phyloP scores from a whole-genome alignment of 2,888 invertebrate genomes.

The Autographa gamma region DNA sequence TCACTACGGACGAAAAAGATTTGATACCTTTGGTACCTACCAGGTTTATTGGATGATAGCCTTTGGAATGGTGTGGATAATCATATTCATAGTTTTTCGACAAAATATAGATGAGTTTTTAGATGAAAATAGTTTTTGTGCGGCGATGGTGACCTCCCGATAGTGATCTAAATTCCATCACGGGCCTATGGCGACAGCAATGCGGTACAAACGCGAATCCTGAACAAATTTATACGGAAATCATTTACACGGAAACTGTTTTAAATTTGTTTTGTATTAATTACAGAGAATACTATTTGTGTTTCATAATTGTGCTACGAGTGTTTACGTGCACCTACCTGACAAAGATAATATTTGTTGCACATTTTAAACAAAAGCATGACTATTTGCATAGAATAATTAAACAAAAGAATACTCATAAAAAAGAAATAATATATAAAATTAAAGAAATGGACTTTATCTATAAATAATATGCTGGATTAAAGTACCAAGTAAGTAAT shows the following conservation, averaged over 20 bases:
- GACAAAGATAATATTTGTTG: background rate
- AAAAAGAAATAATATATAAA: too few relatives aligned
- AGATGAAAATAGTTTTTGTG: slow-evolving; percentile 72
- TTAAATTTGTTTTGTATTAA: slow-evolving; percentile 1
- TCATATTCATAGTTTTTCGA: slow-evolving; percentile 87
- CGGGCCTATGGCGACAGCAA: slow-evolving; percentile 51
- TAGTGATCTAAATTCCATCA: slow-evolving; percentile 66
- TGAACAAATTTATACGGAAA: slow-evolving; percentile 40
- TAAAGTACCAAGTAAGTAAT: slow-evolving; percentile 19
- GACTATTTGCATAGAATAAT: background rate
- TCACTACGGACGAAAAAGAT: slow-evolving; percentile 88
- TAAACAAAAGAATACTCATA: too few relatives aligned
- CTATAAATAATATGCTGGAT: background rate
- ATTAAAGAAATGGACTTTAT: background rate
- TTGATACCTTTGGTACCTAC: slow-evolving; percentile 87
- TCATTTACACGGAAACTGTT: slow-evolving; percentile 9
- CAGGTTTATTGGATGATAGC: slow-evolving; percentile 88
- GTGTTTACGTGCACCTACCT: background rate
- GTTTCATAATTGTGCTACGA: background rate
- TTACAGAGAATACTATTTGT: background rate
- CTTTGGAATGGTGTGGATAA: slow-evolving; percentile 87
- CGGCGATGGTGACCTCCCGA: slow-evolving; percentile 64
- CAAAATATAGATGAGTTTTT: slow-evolving; percentile 77
- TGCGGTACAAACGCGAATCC: slow-evolving; percentile 28
- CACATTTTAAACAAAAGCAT: background rate